Conservation (phyloP, 2,113 vertebrate species). For the Prietella phreatophila region DNA sequence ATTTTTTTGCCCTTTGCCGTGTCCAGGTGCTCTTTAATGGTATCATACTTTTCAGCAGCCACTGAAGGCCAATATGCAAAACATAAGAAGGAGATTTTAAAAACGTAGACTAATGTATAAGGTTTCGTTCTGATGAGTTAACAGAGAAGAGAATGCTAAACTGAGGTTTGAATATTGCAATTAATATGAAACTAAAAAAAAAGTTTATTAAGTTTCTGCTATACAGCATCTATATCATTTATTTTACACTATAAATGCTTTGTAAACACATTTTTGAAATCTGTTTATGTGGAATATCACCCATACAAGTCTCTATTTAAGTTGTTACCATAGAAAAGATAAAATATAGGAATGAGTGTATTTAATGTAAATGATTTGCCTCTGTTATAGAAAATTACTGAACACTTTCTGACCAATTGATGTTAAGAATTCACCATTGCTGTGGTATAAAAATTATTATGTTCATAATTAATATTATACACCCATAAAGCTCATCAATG, state of each 20-base stretch:
- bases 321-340: not conserved
- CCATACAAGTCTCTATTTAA: not conserved
- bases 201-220: not conserved
- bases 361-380: not conserved
- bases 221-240: not conserved
- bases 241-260: not conserved
- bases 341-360: not conserved
- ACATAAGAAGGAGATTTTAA: not conserved
- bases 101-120: not conserved
- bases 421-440: not conserved
- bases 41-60: conserved; percentile 61
- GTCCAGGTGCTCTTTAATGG: conserved; percentile 63
- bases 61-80: conserved; percentile 60
- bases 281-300: not conserved
- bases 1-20: conserved; percentile 64
- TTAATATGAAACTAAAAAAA: not conserved
- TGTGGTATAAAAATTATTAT: not conserved
- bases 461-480: not conserved
- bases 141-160: not conserved
- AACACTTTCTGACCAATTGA: not conserved
- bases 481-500: not conserved
- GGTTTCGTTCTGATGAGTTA: not conserved
- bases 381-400: not conserved
- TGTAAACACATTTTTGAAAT: not conserved
- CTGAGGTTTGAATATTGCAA: not conserved